Evolutionary conservation across 2,113 vertebrate species (phyloP).

Genomic region (Neolamprologus longior): DNA sequence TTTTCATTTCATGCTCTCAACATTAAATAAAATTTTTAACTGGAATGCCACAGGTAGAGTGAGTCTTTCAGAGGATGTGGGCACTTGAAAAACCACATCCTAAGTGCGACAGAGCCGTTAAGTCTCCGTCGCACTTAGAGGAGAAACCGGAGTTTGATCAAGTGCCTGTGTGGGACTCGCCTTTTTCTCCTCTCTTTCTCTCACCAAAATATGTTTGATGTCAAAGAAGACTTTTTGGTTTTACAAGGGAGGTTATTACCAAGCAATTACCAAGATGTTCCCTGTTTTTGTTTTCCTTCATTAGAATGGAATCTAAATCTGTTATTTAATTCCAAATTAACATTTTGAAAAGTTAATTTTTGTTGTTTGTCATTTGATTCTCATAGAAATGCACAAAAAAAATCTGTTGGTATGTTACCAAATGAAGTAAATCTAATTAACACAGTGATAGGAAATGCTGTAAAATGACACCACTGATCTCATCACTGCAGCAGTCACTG

Average conservation of each 20-base stretch:
- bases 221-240: neutral
- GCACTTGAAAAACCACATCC: neutral
- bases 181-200: neutral
- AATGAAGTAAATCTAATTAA: conserved; percentile 34
- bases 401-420: conserved; percentile 5
- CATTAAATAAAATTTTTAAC: neutral
- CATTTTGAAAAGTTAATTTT: neutral
- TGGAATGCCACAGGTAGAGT: neutral
- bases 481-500: conserved; percentile 35
- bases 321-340: neutral
- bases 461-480: conserved; percentile 55
- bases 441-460: conserved; percentile 3
- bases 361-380: neutral
- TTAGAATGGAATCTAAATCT: neutral
- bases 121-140: neutral
- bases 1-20: rapidly evolving
- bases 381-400: neutral
- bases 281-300: neutral
- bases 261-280: neutral
- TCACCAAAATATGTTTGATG: neutral
- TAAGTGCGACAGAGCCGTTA: neutral
- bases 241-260: neutral
- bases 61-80: conserved; percentile 34
- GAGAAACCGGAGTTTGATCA: conserved; percentile 8
- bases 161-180: conserved; percentile 11